A percentile compares a stretch with the other conserved stretches of the same genome.
Conservation (phyloP, 2,888 invertebrate species). For the Tenthredo distinguenda region DNA sequence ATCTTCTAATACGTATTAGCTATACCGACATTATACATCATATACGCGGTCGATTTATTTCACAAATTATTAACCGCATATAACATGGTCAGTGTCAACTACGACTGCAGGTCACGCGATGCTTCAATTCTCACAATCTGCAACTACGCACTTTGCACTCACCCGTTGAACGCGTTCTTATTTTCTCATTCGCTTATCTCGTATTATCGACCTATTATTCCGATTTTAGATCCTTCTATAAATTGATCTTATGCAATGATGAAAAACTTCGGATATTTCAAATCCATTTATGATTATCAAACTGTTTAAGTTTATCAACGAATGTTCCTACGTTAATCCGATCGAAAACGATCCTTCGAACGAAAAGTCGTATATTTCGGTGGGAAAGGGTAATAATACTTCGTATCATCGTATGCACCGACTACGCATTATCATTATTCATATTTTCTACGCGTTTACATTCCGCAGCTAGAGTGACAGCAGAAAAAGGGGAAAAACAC, state of each 20-base stretch:
- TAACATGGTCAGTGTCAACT: not conserved
- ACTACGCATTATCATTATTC: not conserved
- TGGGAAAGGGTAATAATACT: not conserved
- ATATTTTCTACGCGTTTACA: not conserved
- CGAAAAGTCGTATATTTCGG: no score
- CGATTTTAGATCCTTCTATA: not conserved
- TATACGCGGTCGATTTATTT: not conserved
- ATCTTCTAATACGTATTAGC: not conserved
- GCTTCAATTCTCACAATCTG: not conserved
- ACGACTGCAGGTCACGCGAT: not conserved
- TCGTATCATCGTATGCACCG: not conserved
- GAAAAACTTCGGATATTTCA: no score
- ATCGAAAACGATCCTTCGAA: no score
- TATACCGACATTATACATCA: not conserved
- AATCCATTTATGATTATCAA: no score
- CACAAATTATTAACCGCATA: not conserved
- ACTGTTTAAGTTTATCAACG: no score
- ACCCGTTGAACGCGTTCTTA: not conserved
- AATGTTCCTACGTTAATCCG: no score
- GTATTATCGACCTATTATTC: not conserved
- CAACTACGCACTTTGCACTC: slow-evolving; percentile 4
- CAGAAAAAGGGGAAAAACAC: not conserved
- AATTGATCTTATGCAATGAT: not conserved
- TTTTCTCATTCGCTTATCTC: not conserved
- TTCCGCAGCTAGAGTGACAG: not conserved